Conservation (phyloP, 2,113 vertebrate genomes). For the Oreocharis arfaki region DNA sequence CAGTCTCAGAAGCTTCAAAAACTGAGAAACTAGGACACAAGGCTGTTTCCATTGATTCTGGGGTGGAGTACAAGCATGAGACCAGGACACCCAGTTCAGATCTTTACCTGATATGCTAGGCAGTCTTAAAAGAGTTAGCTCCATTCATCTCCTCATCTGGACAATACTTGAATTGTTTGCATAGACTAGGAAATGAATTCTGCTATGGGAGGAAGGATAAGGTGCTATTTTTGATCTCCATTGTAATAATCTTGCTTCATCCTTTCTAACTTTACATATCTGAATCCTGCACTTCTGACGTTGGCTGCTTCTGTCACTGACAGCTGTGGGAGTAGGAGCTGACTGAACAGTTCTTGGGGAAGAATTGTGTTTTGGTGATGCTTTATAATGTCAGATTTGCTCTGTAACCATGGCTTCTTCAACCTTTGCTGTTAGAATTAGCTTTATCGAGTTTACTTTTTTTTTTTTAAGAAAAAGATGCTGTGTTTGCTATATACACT, state of each 20-base stretch:
- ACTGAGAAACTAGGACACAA: neutral
- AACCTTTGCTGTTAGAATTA: neutral
- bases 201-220: neutral
- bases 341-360: neutral
- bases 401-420: neutral
- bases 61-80: neutral
- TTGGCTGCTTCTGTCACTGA: slow-evolving; percentile 1
- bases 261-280: neutral
- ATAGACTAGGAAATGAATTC: neutral
- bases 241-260: neutral
- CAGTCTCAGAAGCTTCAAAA: neutral
- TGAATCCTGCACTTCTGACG: neutral
- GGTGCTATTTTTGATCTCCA: neutral
- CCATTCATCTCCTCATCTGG: neutral
- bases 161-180: neutral
- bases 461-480: neutral
- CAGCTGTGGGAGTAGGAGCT: neutral
- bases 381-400: neutral
- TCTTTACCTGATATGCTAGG: neutral
- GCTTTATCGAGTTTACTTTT: neutral
- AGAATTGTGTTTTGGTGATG: neutral
- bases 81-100: neutral
- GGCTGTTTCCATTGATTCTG: neutral
- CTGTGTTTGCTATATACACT: neutral
- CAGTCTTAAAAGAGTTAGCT: neutral